A percentile compares a stretch with the other conserved stretches of the same genome.
These are phyloP conservation scores for Microcaecilia unicolor DNA, from an alignment of 2,797 vertebrate genomes.

Conservation along the genomic window DNA sequence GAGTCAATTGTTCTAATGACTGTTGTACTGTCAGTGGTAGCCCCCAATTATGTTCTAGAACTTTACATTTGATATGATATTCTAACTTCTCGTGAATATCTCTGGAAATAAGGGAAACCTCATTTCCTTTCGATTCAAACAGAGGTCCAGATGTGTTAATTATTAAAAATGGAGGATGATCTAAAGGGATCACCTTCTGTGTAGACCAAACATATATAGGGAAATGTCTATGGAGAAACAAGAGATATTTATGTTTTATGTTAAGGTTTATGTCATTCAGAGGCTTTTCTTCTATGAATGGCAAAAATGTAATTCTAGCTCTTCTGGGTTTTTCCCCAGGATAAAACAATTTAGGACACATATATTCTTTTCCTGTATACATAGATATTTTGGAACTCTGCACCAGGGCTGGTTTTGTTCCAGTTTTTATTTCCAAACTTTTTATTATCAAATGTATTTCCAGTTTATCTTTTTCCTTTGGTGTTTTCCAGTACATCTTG, in stretches of 20 bases:
- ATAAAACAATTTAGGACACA: not conserved
- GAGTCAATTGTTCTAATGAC: not conserved
- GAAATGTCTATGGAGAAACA: not conserved
- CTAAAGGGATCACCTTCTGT: not conserved
- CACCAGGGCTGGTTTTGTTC: not conserved
- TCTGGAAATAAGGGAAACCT: not conserved
- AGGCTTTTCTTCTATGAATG: not conserved
- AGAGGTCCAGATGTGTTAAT: not conserved
- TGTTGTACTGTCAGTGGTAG: not conserved
- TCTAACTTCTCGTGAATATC: not conserved
- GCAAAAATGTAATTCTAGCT: not conserved
- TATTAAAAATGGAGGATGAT: not conserved
- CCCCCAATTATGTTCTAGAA: not conserved
- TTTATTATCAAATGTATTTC: not conserved
- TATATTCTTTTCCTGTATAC: not conserved
- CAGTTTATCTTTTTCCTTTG: not conserved
- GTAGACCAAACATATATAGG: not conserved
- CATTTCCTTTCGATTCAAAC: not conserved
- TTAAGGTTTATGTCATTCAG: not conserved
- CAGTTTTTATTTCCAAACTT: not conserved
- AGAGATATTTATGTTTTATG: not conserved
- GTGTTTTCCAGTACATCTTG: too few relatives aligned
- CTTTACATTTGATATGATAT: not conserved
- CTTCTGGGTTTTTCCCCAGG: not conserved
- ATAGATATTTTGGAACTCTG: not conserved